These are phyloP conservation scores for Watsonalla binaria DNA, from an alignment of 2,888 invertebrate species.

Conservation along the genomic window DNA sequence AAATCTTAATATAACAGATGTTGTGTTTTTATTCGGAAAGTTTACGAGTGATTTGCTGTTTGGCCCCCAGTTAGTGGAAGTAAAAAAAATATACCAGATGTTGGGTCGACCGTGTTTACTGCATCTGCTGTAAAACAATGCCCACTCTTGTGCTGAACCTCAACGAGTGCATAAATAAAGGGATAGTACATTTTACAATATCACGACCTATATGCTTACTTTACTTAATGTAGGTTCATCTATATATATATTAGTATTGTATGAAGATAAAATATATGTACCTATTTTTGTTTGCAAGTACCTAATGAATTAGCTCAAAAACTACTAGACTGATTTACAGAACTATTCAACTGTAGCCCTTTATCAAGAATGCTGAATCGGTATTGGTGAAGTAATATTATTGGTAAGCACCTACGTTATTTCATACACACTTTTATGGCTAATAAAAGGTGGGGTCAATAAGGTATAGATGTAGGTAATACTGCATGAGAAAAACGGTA, in stretches of 20 bases:
- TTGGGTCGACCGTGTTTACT: conserved; percentile 64
- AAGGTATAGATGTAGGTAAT: neutral
- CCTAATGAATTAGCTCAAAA: too few species aligned
- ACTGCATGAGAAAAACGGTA: neutral
- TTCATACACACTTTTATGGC: neutral
- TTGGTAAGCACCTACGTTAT: too few species aligned
- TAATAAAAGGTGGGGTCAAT: neutral
- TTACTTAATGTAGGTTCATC: neutral
- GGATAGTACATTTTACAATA: neutral
- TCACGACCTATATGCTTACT: neutral
- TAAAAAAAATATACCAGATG: conserved; percentile 74
- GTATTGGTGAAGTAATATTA: too few species aligned
- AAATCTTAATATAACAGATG: too few species aligned
- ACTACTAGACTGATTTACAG: too few species aligned
- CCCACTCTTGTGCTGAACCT: conserved; percentile 51
- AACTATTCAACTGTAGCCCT: too few species aligned
- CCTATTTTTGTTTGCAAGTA: too few species aligned
- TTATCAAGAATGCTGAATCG: too few species aligned
- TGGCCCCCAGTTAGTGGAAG: conserved; percentile 44
- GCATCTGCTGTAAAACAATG: conserved; percentile 71
- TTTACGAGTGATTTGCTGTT: conserved; percentile 12
- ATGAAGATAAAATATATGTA: too few species aligned
- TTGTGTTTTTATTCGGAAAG: neutral
- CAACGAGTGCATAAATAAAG: conserved; percentile 35
- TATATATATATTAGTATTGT: neutral